These are phyloP conservation scores for Tyria jacobaeae DNA, from an alignment of 2,888 invertebrate species.

Conservation along the genomic window DNA sequence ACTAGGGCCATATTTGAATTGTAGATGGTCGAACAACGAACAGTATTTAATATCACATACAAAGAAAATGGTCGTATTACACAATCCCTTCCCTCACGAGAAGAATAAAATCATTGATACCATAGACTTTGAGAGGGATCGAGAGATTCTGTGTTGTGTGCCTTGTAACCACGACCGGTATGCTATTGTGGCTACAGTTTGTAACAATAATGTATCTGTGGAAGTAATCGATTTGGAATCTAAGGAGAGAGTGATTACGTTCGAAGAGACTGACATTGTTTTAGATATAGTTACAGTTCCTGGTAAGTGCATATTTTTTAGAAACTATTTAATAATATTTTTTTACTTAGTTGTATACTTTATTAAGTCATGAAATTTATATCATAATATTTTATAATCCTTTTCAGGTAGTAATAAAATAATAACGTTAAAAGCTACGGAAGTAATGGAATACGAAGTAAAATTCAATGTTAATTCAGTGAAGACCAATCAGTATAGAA, in stretches of 20 bases:
- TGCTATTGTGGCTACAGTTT: conserved; percentile 65
- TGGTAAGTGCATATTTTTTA: too few relatives aligned
- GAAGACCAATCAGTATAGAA: conserved; percentile 57
- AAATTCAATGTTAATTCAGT: conserved; percentile 55
- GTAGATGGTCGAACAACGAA: conserved; percentile 74
- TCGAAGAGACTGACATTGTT: conserved; percentile 69
- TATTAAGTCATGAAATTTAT: too few relatives aligned
- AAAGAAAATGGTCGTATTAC: conserved; percentile 69
- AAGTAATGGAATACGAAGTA: conserved; percentile 71
- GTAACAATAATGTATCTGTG: conserved; percentile 54
- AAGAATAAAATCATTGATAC: conserved; percentile 53
- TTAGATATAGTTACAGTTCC: conserved; percentile 73
- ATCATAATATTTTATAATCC: neutral
- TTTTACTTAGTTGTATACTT: too few relatives aligned
- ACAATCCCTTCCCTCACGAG: conserved; percentile 63
- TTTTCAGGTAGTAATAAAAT: conserved; percentile 75
- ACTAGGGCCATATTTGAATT: conserved; percentile 68
- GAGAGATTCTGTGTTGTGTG: conserved; percentile 66
- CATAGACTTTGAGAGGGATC: conserved; percentile 67
- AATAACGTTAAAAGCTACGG: conserved; percentile 71
- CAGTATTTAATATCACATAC: conserved; percentile 75
- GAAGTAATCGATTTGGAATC: conserved; percentile 70
- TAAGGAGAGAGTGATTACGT: conserved; percentile 65
- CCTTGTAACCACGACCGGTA: conserved; percentile 74
- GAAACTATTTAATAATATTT: too few relatives aligned